Base-by-base conservation (phyloP, 2,888 invertebrate species). In the Eudemis profundana region DNA sequence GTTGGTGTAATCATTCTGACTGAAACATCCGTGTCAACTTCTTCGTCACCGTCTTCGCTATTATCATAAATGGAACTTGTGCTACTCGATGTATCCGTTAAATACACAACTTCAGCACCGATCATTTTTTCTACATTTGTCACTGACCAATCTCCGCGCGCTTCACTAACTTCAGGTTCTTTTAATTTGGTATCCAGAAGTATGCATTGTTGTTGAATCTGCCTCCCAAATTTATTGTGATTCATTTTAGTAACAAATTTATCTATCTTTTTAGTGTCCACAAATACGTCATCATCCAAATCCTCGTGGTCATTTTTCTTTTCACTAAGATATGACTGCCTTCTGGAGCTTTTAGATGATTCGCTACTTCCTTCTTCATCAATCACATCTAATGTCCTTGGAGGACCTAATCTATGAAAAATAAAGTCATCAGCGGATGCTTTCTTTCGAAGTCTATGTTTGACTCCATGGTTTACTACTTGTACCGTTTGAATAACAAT, bases 291-390 rank as follows among this genome's bases (percentile, higher is more conserved):
- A 72, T 93, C 93, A 68, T 93, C 93, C 67, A 89, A 78, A 66
- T 93, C 89, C 61, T 93, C 92, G 64, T 74, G 78, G 73, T 93
- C 86, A 79, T 90, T 85, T 82, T 86, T 87, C 59, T 87, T 91
- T 42, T 92, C 92, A 75, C 90, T 80, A 75, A 93, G 75, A 84
- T 93, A 87, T 74, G 93, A 85, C 72, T 93, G 87, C 75, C 94
- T 78, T 72, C 93, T 79, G 72, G 94, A 93, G 71, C 93, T 90
- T 70, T 94, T 92, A 70, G 94, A 94, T 4, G 94, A 91, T 75
- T 95, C 95, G 77, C 90, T 84, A 74, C 95, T 95, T 3, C 94
- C 94, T 88, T 96, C 96, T 84, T 96, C 96, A 75, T 95, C 94
- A 71, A 96, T 96, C 4, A 95, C 96, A 78, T 96, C 96, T 76